Conservation (phyloP, 2,797 vertebrate genomes). For the Myripristis murdjan region DNA sequence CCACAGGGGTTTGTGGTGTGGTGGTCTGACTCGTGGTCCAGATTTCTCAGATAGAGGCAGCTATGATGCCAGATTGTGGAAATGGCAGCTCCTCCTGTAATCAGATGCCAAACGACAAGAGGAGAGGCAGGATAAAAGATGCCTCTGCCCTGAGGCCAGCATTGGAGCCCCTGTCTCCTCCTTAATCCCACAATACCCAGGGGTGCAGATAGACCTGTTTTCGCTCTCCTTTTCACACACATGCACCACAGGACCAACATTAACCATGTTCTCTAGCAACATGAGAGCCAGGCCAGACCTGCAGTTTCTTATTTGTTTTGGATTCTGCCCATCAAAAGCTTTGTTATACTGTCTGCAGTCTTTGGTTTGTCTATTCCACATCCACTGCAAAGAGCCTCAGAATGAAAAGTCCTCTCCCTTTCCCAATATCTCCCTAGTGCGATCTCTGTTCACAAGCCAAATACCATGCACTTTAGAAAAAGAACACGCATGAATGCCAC, state of each 20-base stretch:
- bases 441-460: background rate
- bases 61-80: conserved; percentile 61
- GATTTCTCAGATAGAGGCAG: conserved; percentile 69
- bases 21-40: conserved; percentile 45
- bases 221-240: background rate
- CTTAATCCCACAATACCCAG: conserved; percentile 66
- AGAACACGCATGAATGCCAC: background rate
- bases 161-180: conserved; percentile 64
- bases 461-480: background rate
- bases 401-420: background rate
- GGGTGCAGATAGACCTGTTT: conserved; percentile 36
- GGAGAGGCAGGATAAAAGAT: conserved; percentile 68
- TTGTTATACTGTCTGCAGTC: background rate
- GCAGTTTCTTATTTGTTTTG: background rate
- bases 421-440: no score
- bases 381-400: background rate
- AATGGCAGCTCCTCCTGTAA: conserved; percentile 75
- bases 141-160: conserved; percentile 70
- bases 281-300: background rate
- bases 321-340: conserved; percentile 2
- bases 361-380: background rate
- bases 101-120: conserved; percentile 58
- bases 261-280: background rate
- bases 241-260: conserved; percentile 10
- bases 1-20: conserved; percentile 15